Evolutionary conservation across 1,140 invertebrate genomes (phyloP), one percentile per base, ranked within the genome.

Genomic region (Drosophila teissieri): DNA sequence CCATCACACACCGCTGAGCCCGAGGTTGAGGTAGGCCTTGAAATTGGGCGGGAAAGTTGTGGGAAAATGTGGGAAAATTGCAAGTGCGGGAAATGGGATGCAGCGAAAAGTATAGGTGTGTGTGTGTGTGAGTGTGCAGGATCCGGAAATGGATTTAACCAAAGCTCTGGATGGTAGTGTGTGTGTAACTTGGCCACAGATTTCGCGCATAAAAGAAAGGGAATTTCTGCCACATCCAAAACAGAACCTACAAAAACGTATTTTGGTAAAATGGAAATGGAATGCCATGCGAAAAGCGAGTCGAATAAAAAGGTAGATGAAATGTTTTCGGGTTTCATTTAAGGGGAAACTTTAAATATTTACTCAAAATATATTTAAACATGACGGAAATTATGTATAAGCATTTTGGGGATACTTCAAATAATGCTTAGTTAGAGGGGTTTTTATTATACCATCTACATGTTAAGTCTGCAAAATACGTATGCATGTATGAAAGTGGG

Each of bases 101-200:
- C 42, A 51, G 44, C 37, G 15, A 42, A 61, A 62, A 34, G 48
- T 7, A 12, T 19, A 17, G 22, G 24, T 31, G 31, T 31, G 37
- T 14, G 4, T 37, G 36, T 61, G 19, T 61, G 69, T 60, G n/a
- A n/a, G 73, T 69, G 61, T 70, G 49, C 63, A 62, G 40, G 56
- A 80, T 69, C 81, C 81, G 81, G 86, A 90, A 90, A 86, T 90
- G 79, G 79, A 75, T 77, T 90, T 76, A 86, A 75, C 75, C 65
- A 48, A 51, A 58, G 57, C 60, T 58, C 46, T 62, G 22, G 36
- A 67, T 63, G 34, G 40, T 17, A 39, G 36, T 68, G 39, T 22
- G 44, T 63, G 49, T 67, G 51, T 51, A 48, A 52, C 44, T 73
- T 57, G 73, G 82, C 68, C 82, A 81, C 78, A 85, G 82, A 85